Evolutionary conservation across 2,113 vertebrate genomes (phyloP).

Genomic region (Galeopterus variegatus): DNA sequence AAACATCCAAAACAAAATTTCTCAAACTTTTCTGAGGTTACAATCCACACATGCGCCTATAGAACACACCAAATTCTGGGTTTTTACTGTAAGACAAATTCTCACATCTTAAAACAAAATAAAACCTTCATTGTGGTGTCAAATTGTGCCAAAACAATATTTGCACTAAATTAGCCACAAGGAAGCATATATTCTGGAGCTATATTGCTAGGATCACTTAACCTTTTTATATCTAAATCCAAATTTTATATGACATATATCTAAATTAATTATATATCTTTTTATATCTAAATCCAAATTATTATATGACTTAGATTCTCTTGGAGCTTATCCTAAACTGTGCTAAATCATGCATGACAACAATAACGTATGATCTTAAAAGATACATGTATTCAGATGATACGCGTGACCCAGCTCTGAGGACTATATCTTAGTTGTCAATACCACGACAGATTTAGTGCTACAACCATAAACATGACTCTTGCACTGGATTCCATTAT

Average conservation of each 20-base stretch:
- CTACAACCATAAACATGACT: background rate
- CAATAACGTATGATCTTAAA: background rate
- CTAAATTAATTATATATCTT: background rate
- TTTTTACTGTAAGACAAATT: background rate
- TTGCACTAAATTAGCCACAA: background rate
- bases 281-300: background rate
- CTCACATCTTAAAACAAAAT: background rate
- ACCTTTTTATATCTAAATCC: background rate
- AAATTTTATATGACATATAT: background rate
- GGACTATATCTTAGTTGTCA: background rate
- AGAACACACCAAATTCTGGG: background rate
- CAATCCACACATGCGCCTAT: background rate
- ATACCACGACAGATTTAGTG: background rate
- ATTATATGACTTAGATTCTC: background rate
- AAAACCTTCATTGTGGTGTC: background rate
- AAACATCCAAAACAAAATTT: background rate
- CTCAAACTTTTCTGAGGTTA: background rate
- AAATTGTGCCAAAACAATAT: background rate
- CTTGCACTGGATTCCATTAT: background rate
- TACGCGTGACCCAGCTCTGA: background rate
- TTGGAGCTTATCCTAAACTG: constrained; percentile 24
- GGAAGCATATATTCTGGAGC: background rate
- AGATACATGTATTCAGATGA: background rate
- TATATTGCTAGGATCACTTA: background rate
- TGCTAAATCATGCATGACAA: background rate